phyloP scores from a whole-genome alignment of 2,888 invertebrate genomes.

The Drosophila quasianomalipes region DNA sequence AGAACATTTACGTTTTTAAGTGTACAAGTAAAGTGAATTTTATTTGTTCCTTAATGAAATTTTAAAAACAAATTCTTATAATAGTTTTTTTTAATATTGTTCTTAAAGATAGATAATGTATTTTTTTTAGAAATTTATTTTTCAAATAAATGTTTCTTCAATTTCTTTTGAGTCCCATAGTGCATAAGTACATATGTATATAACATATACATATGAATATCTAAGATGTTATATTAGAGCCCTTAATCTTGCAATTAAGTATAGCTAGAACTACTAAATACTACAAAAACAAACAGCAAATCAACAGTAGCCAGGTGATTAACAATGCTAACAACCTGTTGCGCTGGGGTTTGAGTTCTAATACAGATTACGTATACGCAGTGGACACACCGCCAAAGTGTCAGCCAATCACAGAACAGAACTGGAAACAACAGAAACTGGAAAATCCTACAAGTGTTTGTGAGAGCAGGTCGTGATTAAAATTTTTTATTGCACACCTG shows the following conservation, averaged over 20 bases:
- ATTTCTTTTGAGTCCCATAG: background rate
- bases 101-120: background rate
- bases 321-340: conserved; percentile 9
- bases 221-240: background rate
- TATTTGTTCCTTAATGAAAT: no score
- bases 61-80: no score
- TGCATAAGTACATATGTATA: background rate
- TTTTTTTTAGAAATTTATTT: background rate
- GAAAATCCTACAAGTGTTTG: conserved; percentile 13
- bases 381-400: conserved; percentile 66
- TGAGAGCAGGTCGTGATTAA: conserved; percentile 17
- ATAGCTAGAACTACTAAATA: background rate
- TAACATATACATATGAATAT: background rate
- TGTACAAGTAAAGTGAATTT: no score
- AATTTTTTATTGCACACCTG: conserved; percentile 26
- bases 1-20: no score
- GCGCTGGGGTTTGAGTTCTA: background rate
- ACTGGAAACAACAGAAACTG: conserved; percentile 1
- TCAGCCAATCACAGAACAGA: conserved; percentile 54
- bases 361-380: conserved; percentile 50
- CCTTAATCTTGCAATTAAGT: background rate
- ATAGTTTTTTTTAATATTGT: no score
- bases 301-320: conserved; percentile 2
- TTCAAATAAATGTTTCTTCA: background rate
- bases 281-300: background rate